Base-by-base conservation (phyloP, 1,140 invertebrate genomes). In the Scaptomyza hsui region DNA sequence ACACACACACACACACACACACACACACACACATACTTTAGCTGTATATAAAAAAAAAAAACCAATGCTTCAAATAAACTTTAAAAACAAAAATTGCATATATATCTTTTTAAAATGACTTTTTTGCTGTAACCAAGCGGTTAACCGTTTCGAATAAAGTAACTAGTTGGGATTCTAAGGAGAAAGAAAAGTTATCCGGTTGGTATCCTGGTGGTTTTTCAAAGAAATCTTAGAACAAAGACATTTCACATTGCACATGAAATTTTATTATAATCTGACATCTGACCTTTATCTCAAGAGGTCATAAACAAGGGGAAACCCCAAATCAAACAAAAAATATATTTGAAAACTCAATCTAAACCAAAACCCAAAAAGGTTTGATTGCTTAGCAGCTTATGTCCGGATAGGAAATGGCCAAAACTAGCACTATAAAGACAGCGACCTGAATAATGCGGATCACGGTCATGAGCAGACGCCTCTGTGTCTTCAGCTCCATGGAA, bases 341-440 rank as follows among this genome's bases (percentile, higher is more conserved):
- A n/a, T n/a, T n/a, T n/a, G n/a, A 16, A 15, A 55, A 55, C 12
- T 32, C 19, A 19, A 45, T 42, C 15, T 18, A 42, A 39, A 51
- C 47, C 19, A 62, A 39, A 32, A 16, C 21, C 35, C 32, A 67
- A 16, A 10, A 10, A 47, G 15, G 18, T 19, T 39, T 24, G 32
- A 53, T 35, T 19, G 24, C 5, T 72, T 13, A 90, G 52, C 89
- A 90, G 32, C 53, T 72, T 4, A 72, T 44, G 44, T 90, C 89
- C 29, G 89, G 89, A 72, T 86, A 90, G 47, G 75, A 73, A 15
- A 90, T 72, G 37, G 89, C 88, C 83, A 90, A 89, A 51, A 90
- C 82, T 1, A 90, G 78, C 44, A 89, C 47, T 5, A 90, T 29
- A 35, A 90, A 90, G 19, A 90, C 56, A 4, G 60, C 72, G 7